A percentile compares a stretch with the other conserved stretches of the same genome.
These are phyloP conservation scores for Chascanopsetta lugubris DNA, from an alignment of 2,113 vertebrate genomes.

Conservation along the genomic window DNA sequence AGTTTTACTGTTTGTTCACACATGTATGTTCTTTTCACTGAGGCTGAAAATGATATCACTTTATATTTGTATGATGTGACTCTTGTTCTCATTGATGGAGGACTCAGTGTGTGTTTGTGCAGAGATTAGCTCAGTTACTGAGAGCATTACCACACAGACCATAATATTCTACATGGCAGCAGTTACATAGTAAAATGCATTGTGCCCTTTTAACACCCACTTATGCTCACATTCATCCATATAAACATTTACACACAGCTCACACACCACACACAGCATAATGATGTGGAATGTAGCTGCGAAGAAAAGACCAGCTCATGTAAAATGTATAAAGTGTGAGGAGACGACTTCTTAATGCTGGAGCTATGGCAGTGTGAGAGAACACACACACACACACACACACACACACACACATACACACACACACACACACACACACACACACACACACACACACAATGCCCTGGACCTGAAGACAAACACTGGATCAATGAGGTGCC, in stretches of 20 bases:
- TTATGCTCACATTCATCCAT: conserved; percentile 46
- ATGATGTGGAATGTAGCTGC: conserved; percentile 46
- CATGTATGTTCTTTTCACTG: background rate
- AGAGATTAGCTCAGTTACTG: conserved; percentile 3
- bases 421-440: conserved; percentile 1
- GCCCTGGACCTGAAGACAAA: background rate
- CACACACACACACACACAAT: conserved; percentile 3
- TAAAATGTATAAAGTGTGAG: conserved; percentile 57
- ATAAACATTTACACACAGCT: conserved; percentile 65
- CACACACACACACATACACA: conserved; percentile 1
- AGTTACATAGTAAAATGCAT: conserved; percentile 27
- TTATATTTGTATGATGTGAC: background rate
- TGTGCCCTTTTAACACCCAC: conserved; percentile 43
- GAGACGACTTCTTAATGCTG: conserved; percentile 25
- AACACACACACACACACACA: conserved; percentile 1
- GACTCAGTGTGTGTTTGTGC: background rate
- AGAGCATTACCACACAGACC: background rate
- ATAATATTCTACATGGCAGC: conserved; percentile 12
- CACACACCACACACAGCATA: conserved; percentile 49
- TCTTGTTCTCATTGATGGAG: background rate
- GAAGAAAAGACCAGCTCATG: conserved; percentile 54
- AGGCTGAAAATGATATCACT: background rate
- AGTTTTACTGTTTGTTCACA: background rate
- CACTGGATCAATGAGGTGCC: conserved; percentile 43
- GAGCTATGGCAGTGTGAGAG: conserved; percentile 27